Evolutionary conservation across 2,888 invertebrate genomes (phyloP).

Genomic region (Epistrophe eligans): DNA sequence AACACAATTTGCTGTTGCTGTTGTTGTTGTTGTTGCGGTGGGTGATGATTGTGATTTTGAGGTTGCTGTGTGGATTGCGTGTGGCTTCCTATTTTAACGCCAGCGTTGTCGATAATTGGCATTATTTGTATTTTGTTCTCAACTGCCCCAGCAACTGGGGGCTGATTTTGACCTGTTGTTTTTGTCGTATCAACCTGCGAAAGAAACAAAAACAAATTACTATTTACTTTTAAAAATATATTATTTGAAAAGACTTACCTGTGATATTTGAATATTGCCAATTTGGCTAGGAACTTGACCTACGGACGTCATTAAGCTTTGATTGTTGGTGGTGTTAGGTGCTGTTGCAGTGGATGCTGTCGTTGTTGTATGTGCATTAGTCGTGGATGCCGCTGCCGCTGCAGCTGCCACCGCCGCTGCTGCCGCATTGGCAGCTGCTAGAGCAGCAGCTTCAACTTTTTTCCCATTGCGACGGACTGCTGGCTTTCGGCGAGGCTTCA

Average conservation of each 20-base stretch:
- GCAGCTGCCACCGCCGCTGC: conserved; percentile 42
- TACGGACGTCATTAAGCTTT: conserved; percentile 76
- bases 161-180: conserved; percentile 79
- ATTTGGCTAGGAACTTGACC: conserved; percentile 84
- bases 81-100: conserved; percentile 78
- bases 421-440: conserved; percentile 46
- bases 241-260: conserved; percentile 70
- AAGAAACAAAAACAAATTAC: not conserved
- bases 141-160: conserved; percentile 81
- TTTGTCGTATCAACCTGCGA: conserved; percentile 79
- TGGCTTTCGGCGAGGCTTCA: conserved; percentile 83
- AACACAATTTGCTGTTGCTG: conserved; percentile 74
- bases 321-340: conserved; percentile 64
- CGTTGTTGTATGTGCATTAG: conserved; percentile 31
- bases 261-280: conserved; percentile 84
- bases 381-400: conserved; percentile 37
- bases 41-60: conserved; percentile 66
- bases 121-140: conserved; percentile 84
- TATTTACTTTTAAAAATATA: too few species aligned
- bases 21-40: conserved; percentile 56
- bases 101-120: conserved; percentile 81
- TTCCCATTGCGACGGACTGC: conserved; percentile 82
- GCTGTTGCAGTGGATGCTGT: conserved; percentile 40
- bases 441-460: conserved; percentile 80
- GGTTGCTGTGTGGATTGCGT: conserved; percentile 49